Percentiles rank a stretch among this genome's conserved stretches.
phyloP scores from a whole-genome alignment of 2,797 vertebrate genomes.

The Luscinia megarhynchos region DNA sequence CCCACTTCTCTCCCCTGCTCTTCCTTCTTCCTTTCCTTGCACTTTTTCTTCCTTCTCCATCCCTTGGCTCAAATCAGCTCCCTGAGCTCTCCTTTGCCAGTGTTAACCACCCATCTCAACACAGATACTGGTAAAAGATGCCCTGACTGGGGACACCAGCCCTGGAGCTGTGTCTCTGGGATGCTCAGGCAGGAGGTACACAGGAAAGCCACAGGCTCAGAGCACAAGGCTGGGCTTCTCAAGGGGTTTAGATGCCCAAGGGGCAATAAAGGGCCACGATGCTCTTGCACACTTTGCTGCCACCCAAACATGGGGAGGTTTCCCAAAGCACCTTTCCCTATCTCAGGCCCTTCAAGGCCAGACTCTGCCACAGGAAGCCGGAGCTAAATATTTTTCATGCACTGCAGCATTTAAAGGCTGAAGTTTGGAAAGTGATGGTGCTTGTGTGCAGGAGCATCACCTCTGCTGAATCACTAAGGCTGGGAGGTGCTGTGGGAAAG shows the following conservation, averaged over 20 bases:
- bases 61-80: background rate
- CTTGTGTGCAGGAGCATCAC: background rate
- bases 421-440: background rate
- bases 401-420: background rate
- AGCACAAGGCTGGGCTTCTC: background rate
- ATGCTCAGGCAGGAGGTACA: background rate
- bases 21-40: background rate
- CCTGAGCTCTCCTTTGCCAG: background rate
- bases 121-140: background rate
- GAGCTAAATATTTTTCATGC: background rate
- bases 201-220: background rate
- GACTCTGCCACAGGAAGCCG: background rate
- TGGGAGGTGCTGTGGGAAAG: constrained; percentile 5
- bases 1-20: background rate
- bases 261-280: fast-evolving
- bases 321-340: background rate
- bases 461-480: background rate
- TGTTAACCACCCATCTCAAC: background rate
- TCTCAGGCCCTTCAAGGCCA: background rate
- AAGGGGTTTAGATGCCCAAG: background rate
- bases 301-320: background rate
- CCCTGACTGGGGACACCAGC: background rate
- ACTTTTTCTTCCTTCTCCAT: background rate
- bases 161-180: background rate
- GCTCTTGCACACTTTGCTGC: background rate